Percentiles rank a stretch among this genome's conserved stretches.
These are phyloP conservation scores for Nowickia ferox DNA, from an alignment of 2,888 invertebrate species.

Conservation along the genomic window DNA sequence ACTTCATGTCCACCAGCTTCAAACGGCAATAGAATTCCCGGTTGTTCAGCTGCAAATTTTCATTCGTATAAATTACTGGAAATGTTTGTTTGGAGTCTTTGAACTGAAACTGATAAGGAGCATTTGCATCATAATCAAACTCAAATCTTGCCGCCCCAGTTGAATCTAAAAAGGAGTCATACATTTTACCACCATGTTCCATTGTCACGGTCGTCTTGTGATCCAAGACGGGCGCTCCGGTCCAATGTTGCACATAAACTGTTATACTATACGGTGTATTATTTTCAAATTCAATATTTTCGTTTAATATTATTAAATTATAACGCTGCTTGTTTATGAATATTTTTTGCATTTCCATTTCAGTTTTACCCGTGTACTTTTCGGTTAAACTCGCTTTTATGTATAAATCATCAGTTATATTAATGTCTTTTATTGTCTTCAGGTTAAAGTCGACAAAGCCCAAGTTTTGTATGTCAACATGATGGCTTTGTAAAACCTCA, in stretches of 20 bases:
- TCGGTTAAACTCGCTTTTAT: conserved; percentile 96
- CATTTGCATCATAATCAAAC: conserved; percentile 71
- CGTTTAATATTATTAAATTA: not conserved
- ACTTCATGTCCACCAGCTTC: conserved; percentile 18
- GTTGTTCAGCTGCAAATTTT: no score
- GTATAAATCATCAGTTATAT: conserved; percentile 70
- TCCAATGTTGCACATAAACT: conserved; percentile 44
- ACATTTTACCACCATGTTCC: conserved; percentile 42
- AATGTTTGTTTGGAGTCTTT: not conserved
- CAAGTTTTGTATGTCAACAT: conserved; percentile 91
- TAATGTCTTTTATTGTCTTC: conserved; percentile 84
- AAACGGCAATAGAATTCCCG: conserved; percentile 30
- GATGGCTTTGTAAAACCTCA: conserved; percentile 91
- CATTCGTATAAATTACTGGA: conserved; percentile 4
- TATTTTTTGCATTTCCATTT: conserved; percentile 84
- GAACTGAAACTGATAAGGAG: conserved; percentile 26
- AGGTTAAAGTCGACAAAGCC: conserved; percentile 84
- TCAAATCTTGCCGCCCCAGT: conserved; percentile 48
- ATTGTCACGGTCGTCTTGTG: conserved; percentile 28
- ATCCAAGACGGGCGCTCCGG: conserved; percentile 36
- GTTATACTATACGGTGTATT: conserved; percentile 41
- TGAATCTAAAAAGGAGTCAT: not conserved
- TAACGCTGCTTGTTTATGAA: not conserved
- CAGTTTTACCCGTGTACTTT: conserved; percentile 90
- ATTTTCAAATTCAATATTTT: conserved; percentile 35